Conservation (phyloP, 2,797 vertebrate genomes). For the Spizella passerina region DNA sequence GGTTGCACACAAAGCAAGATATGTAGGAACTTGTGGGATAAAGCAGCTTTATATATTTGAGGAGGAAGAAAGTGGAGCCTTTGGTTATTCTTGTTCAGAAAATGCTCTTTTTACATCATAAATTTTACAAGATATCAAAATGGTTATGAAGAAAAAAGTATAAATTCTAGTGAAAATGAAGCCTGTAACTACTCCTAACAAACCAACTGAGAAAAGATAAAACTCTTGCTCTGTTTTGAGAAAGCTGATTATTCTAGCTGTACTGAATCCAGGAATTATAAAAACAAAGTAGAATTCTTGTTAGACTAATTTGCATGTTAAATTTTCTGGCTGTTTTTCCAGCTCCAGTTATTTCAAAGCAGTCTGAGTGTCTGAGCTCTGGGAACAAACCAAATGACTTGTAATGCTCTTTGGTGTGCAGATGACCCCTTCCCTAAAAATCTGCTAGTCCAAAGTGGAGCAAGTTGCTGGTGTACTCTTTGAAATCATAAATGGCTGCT, state of each 20-base stretch:
- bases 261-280: conserved; percentile 30
- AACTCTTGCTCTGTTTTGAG: neutral
- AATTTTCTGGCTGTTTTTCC: conserved; percentile 58
- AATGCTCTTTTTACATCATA: neutral
- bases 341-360: conserved; percentile 54
- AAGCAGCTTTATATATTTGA: neutral
- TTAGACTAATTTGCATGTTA: conserved; percentile 39
- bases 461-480: conserved; percentile 18
- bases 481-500: conserved; percentile 34
- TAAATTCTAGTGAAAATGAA: neutral
- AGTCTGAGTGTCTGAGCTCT: conserved; percentile 30
- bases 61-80: neutral
- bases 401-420: conserved; percentile 26
- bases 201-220: neutral
- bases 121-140: neutral
- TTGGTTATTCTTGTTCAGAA: neutral
- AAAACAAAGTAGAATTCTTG: conserved; percentile 61
- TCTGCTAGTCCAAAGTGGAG: conserved; percentile 46
- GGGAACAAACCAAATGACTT: conserved; percentile 52
- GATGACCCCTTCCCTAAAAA: conserved; percentile 58
- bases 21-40: neutral
- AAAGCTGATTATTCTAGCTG: conserved; percentile 14
- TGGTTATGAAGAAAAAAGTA: neutral
- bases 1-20: neutral
- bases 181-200: neutral